Evolutionary conservation across 2,113 vertebrate species (phyloP).

Genomic region (Antidorcas marsupialis): DNA sequence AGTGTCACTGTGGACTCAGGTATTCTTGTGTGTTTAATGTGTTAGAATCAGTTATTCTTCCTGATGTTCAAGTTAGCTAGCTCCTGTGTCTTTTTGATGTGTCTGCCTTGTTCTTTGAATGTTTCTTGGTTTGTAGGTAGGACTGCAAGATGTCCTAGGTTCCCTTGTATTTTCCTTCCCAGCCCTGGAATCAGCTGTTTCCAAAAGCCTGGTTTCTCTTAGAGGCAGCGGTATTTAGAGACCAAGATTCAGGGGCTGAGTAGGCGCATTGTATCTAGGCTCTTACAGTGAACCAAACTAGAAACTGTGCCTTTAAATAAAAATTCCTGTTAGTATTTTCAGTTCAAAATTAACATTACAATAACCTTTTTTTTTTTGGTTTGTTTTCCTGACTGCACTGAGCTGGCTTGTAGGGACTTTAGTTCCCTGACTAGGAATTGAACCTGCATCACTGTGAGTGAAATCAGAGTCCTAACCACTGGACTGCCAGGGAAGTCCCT

Average conservation of each 20-base stretch:
- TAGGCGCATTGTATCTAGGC: neutral
- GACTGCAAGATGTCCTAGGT: neutral
- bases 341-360: neutral
- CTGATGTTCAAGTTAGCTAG: neutral
- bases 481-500: neutral
- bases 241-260: neutral
- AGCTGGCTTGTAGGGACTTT: neutral
- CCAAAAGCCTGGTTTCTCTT: neutral
- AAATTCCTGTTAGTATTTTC: neutral
- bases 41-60: neutral
- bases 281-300: neutral
- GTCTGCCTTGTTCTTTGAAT: neutral
- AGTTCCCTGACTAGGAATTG: neutral
- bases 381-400: neutral
- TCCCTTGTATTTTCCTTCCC: neutral
- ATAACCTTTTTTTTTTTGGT: neutral
- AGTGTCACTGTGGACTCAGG: neutral
- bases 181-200: neutral
- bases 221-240: neutral
- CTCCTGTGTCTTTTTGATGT: neutral
- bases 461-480: neutral
- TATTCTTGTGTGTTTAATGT: neutral
- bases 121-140: neutral
- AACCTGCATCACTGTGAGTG: neutral
- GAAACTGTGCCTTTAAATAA: neutral